These are phyloP conservation scores for Parapristionchus giblindavisi DNA, from an alignment of 2,888 invertebrate species.

Conservation along the genomic window DNA sequence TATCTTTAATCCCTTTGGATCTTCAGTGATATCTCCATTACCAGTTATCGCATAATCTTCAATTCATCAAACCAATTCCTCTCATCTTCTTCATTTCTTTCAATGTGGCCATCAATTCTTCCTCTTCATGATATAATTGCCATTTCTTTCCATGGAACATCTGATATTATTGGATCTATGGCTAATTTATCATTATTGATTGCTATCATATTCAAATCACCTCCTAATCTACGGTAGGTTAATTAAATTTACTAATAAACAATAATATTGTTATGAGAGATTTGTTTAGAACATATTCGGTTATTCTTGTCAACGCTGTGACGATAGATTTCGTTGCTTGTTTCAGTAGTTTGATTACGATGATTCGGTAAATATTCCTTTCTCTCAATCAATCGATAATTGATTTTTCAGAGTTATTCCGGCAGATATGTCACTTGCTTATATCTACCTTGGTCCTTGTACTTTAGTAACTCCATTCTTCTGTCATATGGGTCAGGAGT, in stretches of 20 bases:
- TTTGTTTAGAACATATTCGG: conserved; percentile 29
- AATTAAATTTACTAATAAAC: no score
- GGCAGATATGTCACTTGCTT: conserved; percentile 14
- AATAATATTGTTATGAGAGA: no score
- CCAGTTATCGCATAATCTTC: no score
- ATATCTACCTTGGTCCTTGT: conserved; percentile 24
- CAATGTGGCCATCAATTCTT: conserved; percentile 22
- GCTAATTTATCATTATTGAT: neutral
- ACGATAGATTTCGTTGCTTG: conserved; percentile 19
- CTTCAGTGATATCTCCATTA: no score
- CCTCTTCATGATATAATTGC: conserved; percentile 22
- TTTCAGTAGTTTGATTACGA: neutral
- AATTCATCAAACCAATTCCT: no score
- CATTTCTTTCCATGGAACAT: conserved; percentile 6
- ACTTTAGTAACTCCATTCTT: neutral
- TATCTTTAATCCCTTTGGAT: no score
- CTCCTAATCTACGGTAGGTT: conserved; percentile 3
- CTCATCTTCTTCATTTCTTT: no score
- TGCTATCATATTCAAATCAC: conserved; percentile 1
- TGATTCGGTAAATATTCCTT: neutral
- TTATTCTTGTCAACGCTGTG: conserved; percentile 17
- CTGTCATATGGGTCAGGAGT: conserved; percentile 14
- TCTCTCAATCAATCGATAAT: neutral
- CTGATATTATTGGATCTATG: neutral
- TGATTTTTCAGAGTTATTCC: conserved; percentile 11